Conservation (phyloP, 2,888 invertebrate genomes). For the Lydus trimaculatus region DNA sequence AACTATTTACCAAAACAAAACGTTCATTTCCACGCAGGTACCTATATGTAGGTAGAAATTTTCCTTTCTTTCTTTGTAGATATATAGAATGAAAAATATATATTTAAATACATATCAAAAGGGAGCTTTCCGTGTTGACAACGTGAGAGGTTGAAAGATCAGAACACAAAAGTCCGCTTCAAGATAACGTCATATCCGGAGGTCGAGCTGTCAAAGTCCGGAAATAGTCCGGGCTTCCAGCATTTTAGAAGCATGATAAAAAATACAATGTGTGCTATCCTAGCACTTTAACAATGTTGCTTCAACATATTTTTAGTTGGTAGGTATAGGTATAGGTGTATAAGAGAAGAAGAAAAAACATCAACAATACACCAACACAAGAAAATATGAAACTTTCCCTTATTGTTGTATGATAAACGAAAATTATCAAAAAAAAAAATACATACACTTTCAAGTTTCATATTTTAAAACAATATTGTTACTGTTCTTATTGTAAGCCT, state of each 20-base stretch:
- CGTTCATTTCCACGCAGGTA: too few relatives aligned
- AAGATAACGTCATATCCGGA: conserved; percentile 60
- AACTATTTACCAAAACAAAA: too few relatives aligned
- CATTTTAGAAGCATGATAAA: conserved; percentile 56
- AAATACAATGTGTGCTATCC: conserved; percentile 49
- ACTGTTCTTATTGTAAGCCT: not conserved
- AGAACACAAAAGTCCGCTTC: conserved; percentile 50
- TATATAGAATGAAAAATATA: not conserved
- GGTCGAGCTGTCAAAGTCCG: conserved; percentile 60
- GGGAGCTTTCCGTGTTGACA: conserved; percentile 26
- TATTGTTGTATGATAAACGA: not conserved
- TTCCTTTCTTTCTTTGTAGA: too few relatives aligned
- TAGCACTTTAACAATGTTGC: conserved; percentile 9
- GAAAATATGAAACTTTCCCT: not conserved
- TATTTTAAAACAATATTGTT: conserved; percentile 5
- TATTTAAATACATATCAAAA: conserved; percentile 11
- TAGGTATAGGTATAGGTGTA: too few relatives aligned
- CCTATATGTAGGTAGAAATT: too few relatives aligned
- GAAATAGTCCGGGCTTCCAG: conserved; percentile 58
- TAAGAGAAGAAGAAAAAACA: not conserved
- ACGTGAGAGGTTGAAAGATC: conserved; percentile 46
- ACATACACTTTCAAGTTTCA: not conserved
- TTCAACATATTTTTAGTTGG: too few relatives aligned
- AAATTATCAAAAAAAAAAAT: not conserved
- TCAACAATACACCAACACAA: too few relatives aligned